A percentile compares a stretch with the other conserved stretches of the same genome.
Evolutionary conservation across 1,140 invertebrate genomes (phyloP).

Genomic region (Araneus ventricosus): DNA sequence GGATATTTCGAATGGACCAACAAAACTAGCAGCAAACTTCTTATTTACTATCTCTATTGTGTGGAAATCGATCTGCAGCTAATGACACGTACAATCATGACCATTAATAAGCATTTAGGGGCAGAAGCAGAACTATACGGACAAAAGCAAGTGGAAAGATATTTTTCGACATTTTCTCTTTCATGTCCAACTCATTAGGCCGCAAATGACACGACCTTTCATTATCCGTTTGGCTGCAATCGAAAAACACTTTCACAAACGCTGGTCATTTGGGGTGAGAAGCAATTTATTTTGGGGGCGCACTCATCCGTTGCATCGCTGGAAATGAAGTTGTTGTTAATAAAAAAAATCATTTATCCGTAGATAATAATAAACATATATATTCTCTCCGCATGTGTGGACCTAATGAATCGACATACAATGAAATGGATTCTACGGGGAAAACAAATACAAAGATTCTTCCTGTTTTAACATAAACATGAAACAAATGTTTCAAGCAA

Average conservation of each 20-base stretch:
- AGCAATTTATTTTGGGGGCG: constrained; percentile 16
- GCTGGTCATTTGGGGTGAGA: constrained; percentile 43
- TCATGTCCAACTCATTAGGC: not conserved
- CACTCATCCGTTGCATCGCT: not conserved
- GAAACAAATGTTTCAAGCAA: too few relatives aligned
- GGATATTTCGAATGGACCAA: not conserved
- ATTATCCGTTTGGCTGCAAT: not conserved
- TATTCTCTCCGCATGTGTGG: not conserved
- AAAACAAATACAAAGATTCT: too few relatives aligned
- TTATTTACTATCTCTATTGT: too few relatives aligned
- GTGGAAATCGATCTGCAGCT: too few relatives aligned
- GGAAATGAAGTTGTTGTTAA: constrained; percentile 6
- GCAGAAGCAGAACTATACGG: not conserved
- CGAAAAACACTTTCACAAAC: constrained; percentile 11
- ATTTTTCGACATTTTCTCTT: constrained; percentile 14
- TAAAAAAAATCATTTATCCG: constrained; percentile 27
- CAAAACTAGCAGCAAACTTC: too few relatives aligned
- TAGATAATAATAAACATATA: not conserved
- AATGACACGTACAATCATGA: not conserved
- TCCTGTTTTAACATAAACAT: too few relatives aligned
- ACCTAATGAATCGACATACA: not conserved
- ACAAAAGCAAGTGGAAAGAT: not conserved
- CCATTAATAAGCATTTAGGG: not conserved
- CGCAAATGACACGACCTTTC: not conserved
- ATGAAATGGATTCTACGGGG: not conserved